A percentile compares a stretch with the other conserved stretches of the same genome.
phyloP scores from a whole-genome alignment of 2,797 vertebrate species.

The Hydrophis major region DNA sequence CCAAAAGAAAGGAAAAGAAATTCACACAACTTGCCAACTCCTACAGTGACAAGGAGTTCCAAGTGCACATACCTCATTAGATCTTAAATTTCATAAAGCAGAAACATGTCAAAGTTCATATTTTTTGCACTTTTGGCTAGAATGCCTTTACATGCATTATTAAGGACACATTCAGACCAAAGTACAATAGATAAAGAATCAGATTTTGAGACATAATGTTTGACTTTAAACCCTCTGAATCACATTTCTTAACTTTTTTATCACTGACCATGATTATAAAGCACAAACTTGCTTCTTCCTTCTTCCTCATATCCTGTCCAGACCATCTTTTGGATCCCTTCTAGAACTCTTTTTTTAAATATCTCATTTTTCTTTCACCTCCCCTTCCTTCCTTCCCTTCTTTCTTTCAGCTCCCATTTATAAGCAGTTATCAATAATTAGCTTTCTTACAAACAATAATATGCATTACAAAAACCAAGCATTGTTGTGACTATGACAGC shows the following conservation, averaged over 20 bases:
- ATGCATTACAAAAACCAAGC: not conserved
- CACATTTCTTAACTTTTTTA: not conserved
- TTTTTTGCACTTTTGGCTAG: not conserved
- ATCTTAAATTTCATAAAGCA: not conserved
- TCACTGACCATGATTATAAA: not conserved
- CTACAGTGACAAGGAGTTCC: not conserved
- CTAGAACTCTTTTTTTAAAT: not conserved
- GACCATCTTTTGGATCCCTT: not conserved
- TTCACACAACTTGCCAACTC: not conserved
- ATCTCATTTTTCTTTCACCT: not conserved
- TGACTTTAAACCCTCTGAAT: not conserved
- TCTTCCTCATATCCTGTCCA: not conserved
- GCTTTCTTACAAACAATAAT: not conserved
- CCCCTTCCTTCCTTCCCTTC: not conserved
- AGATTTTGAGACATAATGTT: not conserved
- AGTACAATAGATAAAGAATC: not conserved
- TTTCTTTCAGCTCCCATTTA: not conserved
- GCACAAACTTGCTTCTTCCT: not conserved
- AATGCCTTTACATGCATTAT: not conserved
- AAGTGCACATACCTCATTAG: not conserved
- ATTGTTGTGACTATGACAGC: not conserved
- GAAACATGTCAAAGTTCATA: not conserved
- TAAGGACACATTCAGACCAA: not conserved
- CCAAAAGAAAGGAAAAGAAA: not conserved
- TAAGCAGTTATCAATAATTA: not conserved